Conservation (phyloP, 2,797 vertebrate species). For the Leptoclinus maculatus region DNA sequence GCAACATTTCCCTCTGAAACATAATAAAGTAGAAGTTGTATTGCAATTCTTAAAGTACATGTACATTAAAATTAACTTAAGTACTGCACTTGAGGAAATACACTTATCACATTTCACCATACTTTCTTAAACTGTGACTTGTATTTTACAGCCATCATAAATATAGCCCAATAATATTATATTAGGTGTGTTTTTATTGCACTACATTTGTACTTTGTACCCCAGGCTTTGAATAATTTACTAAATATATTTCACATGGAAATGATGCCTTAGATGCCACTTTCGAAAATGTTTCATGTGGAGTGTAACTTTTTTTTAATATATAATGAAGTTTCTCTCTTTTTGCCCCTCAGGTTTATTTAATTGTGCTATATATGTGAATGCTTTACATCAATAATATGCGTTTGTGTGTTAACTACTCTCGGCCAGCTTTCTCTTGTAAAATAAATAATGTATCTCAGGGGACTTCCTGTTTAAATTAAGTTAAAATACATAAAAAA, state of each 20-base stretch:
- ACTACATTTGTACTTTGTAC: background rate
- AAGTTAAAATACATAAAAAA: background rate
- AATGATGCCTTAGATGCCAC: background rate
- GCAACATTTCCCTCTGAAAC: background rate
- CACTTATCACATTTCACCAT: background rate
- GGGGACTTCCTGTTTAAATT: background rate
- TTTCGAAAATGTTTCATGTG: background rate
- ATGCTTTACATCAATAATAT: background rate
- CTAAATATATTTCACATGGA: background rate
- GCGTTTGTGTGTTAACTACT: background rate
- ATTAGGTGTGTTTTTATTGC: background rate
- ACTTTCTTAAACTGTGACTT: background rate
- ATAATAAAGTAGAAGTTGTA: background rate
- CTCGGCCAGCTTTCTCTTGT: background rate
- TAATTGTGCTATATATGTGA: background rate
- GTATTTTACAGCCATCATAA: background rate
- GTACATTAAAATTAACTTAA: background rate
- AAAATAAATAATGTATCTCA: background rate
- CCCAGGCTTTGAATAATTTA: background rate
- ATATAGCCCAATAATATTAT: background rate
- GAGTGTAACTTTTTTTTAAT: background rate
- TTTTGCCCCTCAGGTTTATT: background rate
- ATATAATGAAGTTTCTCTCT: background rate
- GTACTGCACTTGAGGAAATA: no score
- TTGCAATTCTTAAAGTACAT: background rate